Evolutionary conservation across 2,113 vertebrate species (phyloP).

Genomic region (Neolamprologus toae): DNA sequence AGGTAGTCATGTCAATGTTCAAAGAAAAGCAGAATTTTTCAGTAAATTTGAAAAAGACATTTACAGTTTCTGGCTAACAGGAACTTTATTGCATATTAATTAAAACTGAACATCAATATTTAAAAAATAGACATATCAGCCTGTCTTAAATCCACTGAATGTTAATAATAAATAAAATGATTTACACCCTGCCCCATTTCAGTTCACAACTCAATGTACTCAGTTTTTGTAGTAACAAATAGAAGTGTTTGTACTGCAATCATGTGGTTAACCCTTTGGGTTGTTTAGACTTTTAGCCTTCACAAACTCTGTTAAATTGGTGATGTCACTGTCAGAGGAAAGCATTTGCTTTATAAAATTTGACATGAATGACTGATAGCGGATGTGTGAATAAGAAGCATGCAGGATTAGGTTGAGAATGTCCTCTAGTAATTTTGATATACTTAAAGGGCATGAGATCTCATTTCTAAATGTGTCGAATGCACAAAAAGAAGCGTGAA

Average conservation of each 20-base stretch:
- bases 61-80: background rate
- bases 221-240: background rate
- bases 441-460: background rate
- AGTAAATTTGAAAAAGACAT: background rate
- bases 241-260: background rate
- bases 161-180: background rate
- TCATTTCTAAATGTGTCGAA: background rate
- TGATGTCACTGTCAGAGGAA: background rate
- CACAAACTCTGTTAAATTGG: background rate
- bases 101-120: background rate
- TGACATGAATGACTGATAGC: background rate
- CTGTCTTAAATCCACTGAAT: background rate
- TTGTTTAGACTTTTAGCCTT: background rate
- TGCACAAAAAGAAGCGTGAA: background rate
- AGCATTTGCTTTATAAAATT: background rate
- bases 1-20: background rate
- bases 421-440: background rate
- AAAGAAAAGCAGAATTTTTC: background rate
- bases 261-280: fast-evolving
- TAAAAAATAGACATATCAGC: background rate
- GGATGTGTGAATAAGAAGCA: background rate
- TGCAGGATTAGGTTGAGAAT: background rate
- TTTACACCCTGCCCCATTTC: background rate
- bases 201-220: background rate
- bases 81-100: background rate